Evolutionary conservation across 1,140 invertebrate species (phyloP).

Genomic region (Danaus melanippus): DNA sequence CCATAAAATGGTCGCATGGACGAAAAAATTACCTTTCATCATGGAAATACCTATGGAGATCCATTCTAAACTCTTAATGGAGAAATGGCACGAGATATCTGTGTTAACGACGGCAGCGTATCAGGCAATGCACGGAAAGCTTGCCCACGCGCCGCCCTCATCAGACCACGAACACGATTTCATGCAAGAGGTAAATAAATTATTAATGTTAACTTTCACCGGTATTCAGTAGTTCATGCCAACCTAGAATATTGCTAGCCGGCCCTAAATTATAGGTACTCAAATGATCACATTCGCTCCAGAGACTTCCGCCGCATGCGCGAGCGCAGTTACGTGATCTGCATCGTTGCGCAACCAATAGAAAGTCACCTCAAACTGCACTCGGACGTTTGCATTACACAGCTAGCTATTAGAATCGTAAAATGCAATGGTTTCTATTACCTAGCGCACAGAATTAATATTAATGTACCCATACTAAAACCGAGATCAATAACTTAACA

Average conservation of each 20-base stretch:
- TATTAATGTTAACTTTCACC: neutral
- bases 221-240: neutral
- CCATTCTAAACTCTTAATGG: slow-evolving; percentile 94
- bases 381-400: slow-evolving; percentile 49
- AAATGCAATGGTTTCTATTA: slow-evolving; percentile 47
- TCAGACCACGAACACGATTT: slow-evolving; percentile 78
- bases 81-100: slow-evolving; percentile 97
- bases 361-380: slow-evolving; percentile 66
- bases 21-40: slow-evolving; percentile 97
- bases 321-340: slow-evolving; percentile 64
- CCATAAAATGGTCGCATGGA: slow-evolving; percentile 98
- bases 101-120: slow-evolving; percentile 95
- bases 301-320: slow-evolving; percentile 63
- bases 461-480: slow-evolving; percentile 15
- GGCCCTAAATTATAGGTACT: slow-evolving; percentile 25
- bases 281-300: slow-evolving; percentile 55
- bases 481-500: no score
- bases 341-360: slow-evolving; percentile 65
- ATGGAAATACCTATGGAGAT: slow-evolving; percentile 94
- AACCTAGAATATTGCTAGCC: slow-evolving; percentile 5
- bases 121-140: slow-evolving; percentile 88
- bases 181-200: slow-evolving; percentile 79
- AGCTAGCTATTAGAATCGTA: slow-evolving; percentile 48
- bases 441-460: slow-evolving; percentile 26
- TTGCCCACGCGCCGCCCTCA: slow-evolving; percentile 69